A percentile compares a stretch with the other conserved stretches of the same genome.
These are phyloP conservation scores for Drosophila santomea DNA, from an alignment of 1,140 invertebrate genomes.

Conservation along the genomic window DNA sequence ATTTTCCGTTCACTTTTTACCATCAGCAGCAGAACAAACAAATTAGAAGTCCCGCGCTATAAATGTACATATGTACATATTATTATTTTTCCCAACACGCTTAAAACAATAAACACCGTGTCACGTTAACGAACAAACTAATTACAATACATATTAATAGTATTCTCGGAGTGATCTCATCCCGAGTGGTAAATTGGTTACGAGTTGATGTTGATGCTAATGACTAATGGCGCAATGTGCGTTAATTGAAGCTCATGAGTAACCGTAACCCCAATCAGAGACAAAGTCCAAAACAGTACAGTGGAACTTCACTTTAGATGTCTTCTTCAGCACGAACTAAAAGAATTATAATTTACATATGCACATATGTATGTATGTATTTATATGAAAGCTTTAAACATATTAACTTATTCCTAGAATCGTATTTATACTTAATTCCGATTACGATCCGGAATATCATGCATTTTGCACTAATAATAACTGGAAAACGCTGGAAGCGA, in stretches of 20 bases:
- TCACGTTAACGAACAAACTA: slow-evolving; percentile 78
- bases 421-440: background rate
- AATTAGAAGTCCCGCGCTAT: slow-evolving; percentile 67
- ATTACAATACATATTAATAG: slow-evolving; percentile 57
- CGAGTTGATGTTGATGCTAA: slow-evolving; percentile 56
- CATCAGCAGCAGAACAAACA: slow-evolving; percentile 55
- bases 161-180: slow-evolving; percentile 68
- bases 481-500: slow-evolving; percentile 26
- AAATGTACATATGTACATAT: slow-evolving; percentile 45
- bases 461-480: slow-evolving; percentile 60
- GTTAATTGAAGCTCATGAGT: slow-evolving; percentile 71
- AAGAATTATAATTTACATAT: no score
- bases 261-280: slow-evolving; percentile 22
- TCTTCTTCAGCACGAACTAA: background rate
- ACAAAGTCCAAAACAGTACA: slow-evolving; percentile 34
- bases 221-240: slow-evolving; percentile 63
- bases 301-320: slow-evolving; percentile 16
- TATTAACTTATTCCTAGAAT: no score
- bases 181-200: slow-evolving; percentile 68
- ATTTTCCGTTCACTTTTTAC: slow-evolving; percentile 58
- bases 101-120: slow-evolving; percentile 71
- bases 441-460: slow-evolving; percentile 52
- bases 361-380: no score
- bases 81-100: slow-evolving; percentile 58
- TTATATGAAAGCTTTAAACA: no score